Base-by-base conservation (phyloP, 2,113 vertebrate genomes). In the Prunella himalayana region DNA sequence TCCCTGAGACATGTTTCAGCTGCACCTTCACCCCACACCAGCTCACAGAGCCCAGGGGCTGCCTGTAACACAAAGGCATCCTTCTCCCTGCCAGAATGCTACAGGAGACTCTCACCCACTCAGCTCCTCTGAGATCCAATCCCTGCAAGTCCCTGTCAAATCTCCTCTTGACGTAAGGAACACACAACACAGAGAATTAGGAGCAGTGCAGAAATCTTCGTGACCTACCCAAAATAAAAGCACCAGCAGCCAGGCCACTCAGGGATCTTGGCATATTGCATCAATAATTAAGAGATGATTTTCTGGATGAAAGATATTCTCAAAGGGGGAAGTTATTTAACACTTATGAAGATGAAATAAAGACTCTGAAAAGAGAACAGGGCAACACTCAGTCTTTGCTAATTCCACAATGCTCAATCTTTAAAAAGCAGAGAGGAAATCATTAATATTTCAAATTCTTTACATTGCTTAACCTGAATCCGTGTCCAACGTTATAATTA, bases 391-490 rank as follows among this genome's bases (percentile, higher is more conserved):
- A 33, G 11, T 76, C 75, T 92, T 89, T 82, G 82, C 85, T 86
- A 90, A 92, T 82, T 81, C 61, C 75, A 84, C 3, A 18, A 90
- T n/a, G 69, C 54, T 71, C 56, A 73, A 77, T 80, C 84, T 94
- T 89, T 61, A 76, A 57, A 90, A 92, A 91, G 59, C 64, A 84
- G 28, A 42, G n/a, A 60, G 45, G 84, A 88, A 69, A 50, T 81
- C 42, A 59, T 95, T 85, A 92, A 90, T 92, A 87, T 91, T 93
- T 95, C 86, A 83, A 73, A 95, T 83, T 69, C 70, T 80, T 95
- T 86, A 91, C 86, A 79, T 31, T 77, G 90, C 95, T 92, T 92
- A 92, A 95, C 78, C 89, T 78, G 88, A 89, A 91, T 66, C 79
- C 59, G 70, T 66, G 61, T 72, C 96, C 72, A 77, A 22, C 2